phyloP scores from a whole-genome alignment of 37 sponge, comb jelly and placozoan species.

The Tethya wilhelma region DNA sequence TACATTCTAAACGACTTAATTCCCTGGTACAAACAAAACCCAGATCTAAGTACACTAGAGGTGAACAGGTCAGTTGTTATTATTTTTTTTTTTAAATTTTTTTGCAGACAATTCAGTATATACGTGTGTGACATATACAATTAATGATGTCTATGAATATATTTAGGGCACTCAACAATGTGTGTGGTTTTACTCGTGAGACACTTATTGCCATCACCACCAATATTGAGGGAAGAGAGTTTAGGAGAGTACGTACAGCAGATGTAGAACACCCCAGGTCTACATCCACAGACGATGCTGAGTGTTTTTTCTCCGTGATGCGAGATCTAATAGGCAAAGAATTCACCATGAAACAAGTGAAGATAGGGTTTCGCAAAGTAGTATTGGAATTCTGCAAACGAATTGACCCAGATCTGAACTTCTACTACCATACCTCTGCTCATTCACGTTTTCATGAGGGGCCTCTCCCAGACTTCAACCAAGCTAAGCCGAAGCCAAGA shows the following conservation, averaged over 20 bases:
- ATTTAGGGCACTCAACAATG: constrained; percentile 6
- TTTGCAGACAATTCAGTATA: no score
- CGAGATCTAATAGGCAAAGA: constrained; percentile 23
- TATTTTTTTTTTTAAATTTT: not conserved
- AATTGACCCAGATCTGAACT: constrained; percentile 21
- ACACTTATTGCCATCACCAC: constrained; percentile 29
- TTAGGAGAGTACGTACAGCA: not conserved
- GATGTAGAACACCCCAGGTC: constrained; percentile 40
- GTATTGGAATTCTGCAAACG: constrained; percentile 18
- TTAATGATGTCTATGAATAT: not conserved
- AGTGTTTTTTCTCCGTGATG: constrained; percentile 38
- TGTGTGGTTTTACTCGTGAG: constrained; percentile 33
- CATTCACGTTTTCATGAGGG: constrained; percentile 30
- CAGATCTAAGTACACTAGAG: constrained; percentile 26
- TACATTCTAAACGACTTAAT: constrained; percentile 31
- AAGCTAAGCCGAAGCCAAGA: not conserved
- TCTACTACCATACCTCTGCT: constrained; percentile 36
- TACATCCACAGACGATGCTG: constrained; percentile 38
- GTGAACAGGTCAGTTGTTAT: constrained; percentile 17
- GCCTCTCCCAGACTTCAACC: not conserved
- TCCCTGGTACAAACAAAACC: constrained; percentile 25
- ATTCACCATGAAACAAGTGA: constrained; percentile 20
- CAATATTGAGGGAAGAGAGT: constrained; percentile 37
- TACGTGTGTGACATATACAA: not conserved
- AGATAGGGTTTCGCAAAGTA: constrained; percentile 6